Percentiles rank a stretch among this genome's conserved stretches.
Evolutionary conservation across 1,140 invertebrate species (phyloP).

Genomic region (Drosophila persimilis): DNA sequence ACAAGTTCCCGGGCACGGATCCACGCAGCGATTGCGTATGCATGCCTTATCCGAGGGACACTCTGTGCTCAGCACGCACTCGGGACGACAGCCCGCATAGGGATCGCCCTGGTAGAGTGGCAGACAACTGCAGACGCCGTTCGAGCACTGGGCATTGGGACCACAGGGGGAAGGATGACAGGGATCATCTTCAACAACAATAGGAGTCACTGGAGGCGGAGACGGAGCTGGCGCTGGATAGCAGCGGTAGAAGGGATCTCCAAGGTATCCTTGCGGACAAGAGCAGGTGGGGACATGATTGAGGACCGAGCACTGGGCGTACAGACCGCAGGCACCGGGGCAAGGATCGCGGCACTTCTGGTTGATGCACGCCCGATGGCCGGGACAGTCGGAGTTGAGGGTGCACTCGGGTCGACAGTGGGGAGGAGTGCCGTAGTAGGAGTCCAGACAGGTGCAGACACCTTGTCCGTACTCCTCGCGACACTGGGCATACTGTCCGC

Average conservation of each 20-base stretch:
- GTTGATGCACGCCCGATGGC: conserved; percentile 89
- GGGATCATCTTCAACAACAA: conserved; percentile 86
- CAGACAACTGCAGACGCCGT: conserved; percentile 83
- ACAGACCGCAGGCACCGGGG: conserved; percentile 89
- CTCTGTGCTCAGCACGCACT: conserved; percentile 93
- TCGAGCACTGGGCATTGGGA: conserved; percentile 88
- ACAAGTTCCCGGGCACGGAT: conserved; percentile 90
- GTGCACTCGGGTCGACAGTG: conserved; percentile 89
- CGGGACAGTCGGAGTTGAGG: conserved; percentile 88
- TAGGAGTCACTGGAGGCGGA: conserved; percentile 84
- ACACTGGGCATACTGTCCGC: conserved; percentile 86
- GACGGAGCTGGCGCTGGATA: conserved; percentile 79
- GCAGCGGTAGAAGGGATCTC: conserved; percentile 86
- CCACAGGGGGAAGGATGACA: conserved; percentile 91
- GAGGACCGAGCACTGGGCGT: conserved; percentile 89
- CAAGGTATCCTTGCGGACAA: conserved; percentile 87
- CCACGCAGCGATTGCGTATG: conserved; percentile 88
- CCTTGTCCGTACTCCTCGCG: conserved; percentile 85
- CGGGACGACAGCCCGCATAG: conserved; percentile 89
- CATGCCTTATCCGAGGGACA: conserved; percentile 89
- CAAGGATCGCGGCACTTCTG: conserved; percentile 93
- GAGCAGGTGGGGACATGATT: conserved; percentile 90
- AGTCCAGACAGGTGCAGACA: conserved; percentile 87
- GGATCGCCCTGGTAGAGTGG: conserved; percentile 90
- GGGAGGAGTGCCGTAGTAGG: conserved; percentile 89